These are phyloP conservation scores for Sycophaga agraensis DNA, from an alignment of 1,140 invertebrate species.

Conservation along the genomic window DNA sequence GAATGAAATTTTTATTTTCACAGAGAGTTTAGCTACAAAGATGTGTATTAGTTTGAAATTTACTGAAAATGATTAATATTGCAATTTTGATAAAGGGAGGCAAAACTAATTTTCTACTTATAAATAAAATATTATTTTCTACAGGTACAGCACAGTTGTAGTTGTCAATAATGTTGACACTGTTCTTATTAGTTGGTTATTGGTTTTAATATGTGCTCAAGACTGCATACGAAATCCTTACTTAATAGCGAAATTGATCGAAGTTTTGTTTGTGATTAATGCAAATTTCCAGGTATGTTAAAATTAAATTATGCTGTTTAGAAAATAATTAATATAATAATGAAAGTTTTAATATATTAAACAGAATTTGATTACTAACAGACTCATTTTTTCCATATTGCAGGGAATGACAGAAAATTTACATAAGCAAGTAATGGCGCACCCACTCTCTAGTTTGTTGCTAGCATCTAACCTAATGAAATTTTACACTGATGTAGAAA, in stretches of 20 bases:
- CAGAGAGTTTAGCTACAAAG: no score
- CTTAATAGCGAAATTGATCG: conserved; percentile 90
- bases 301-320: no score
- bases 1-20: no score
- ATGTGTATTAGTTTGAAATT: no score
- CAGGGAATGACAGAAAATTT: conserved; percentile 64
- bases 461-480: conserved; percentile 92
- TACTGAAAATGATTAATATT: no score
- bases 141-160: conserved; percentile 75
- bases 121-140: no score
- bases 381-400: conserved; percentile 11
- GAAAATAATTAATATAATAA: not conserved
- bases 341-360: not conserved
- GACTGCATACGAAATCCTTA: conserved; percentile 94
- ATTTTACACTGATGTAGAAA: conserved; percentile 98
- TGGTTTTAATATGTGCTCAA: conserved; percentile 86
- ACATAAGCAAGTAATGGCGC: conserved; percentile 74
- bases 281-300: conserved; percentile 70
- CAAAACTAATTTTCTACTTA: no score
- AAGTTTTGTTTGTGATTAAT: conserved; percentile 92
- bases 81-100: no score
- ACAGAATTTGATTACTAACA: not conserved
- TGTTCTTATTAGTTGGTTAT: conserved; percentile 82
- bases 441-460: conserved; percentile 79
- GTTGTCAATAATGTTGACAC: conserved; percentile 79